A percentile compares a stretch with the other conserved stretches of the same genome.
These are phyloP conservation scores for Allacma fusca DNA, from an alignment of 2,888 invertebrate species.

Conservation along the genomic window DNA sequence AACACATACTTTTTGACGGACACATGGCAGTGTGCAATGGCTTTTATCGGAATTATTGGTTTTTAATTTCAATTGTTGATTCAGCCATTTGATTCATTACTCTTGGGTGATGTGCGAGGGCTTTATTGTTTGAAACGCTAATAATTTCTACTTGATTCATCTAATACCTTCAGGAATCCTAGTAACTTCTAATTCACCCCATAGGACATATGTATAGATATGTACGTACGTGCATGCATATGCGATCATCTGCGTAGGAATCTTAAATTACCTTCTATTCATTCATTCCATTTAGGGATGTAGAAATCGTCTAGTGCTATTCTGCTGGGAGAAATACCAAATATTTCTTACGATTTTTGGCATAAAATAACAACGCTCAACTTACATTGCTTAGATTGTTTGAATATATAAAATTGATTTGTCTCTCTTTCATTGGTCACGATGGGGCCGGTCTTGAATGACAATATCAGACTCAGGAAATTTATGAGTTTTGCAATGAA, in stretches of 20 bases:
- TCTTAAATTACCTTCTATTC: too few relatives aligned
- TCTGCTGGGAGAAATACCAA: not conserved
- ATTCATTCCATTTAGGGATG: too few relatives aligned
- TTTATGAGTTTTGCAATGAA: constrained; percentile 1
- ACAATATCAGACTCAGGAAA: constrained; percentile 31
- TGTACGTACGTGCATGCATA: too few relatives aligned
- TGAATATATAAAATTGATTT: not conserved
- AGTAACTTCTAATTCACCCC: too few relatives aligned
- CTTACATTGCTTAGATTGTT: not conserved
- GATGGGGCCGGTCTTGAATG: constrained; percentile 23
- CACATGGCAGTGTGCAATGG: not conserved
- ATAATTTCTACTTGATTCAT: not conserved
- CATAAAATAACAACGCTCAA: not conserved
- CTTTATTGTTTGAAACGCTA: not conserved
- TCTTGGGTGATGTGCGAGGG: not conserved
- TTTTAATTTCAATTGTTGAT: constrained; percentile 12
- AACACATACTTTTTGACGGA: constrained; percentile 19
- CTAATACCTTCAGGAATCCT: not conserved
- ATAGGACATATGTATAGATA: too few relatives aligned
- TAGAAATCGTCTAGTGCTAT: too few relatives aligned
- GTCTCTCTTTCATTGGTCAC: constrained; percentile 23
- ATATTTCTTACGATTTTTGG: not conserved
- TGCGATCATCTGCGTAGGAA: too few relatives aligned
- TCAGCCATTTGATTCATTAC: not conserved
- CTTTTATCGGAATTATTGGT: not conserved